These are phyloP conservation scores for Protula sp. DNA, from an alignment of 2,888 invertebrate genomes.

Conservation along the genomic window DNA sequence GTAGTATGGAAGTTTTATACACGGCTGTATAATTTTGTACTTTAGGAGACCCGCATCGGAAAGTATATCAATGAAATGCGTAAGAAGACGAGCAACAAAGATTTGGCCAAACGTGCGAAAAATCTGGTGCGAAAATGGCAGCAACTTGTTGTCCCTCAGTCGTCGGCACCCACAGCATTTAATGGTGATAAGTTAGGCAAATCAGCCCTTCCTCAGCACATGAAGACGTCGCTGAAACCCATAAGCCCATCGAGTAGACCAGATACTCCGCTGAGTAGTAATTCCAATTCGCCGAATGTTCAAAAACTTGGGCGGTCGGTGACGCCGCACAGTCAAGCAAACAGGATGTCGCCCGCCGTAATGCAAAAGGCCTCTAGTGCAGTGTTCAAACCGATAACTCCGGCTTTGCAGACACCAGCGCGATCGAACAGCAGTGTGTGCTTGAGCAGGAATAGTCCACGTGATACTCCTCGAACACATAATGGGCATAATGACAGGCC, in stretches of 20 bases:
- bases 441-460: no score
- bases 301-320: no score
- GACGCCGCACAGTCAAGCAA: no score
- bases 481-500: no score
- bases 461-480: no score
- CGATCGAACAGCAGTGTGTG: no score
- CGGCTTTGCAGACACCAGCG: no score
- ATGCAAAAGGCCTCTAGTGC: no score
- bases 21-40: slow-evolving; percentile 22
- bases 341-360: no score
- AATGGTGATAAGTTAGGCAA: slow-evolving; percentile 36
- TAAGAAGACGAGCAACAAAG: slow-evolving; percentile 76
- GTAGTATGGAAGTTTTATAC: background rate
- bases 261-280: slow-evolving; percentile 15
- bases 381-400: no score
- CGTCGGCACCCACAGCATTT: slow-evolving; percentile 4
- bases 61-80: slow-evolving; percentile 88
- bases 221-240: slow-evolving; percentile 24
- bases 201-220: slow-evolving; percentile 3
- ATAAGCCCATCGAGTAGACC: slow-evolving; percentile 31
- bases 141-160: slow-evolving; percentile 62
- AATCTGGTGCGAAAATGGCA: slow-evolving; percentile 89
- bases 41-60: slow-evolving; percentile 87
- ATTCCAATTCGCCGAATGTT: slow-evolving; percentile 21
- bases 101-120: slow-evolving; percentile 82